A percentile compares a stretch with the other conserved stretches of the same genome.
Evolutionary conservation across 2,113 vertebrate genomes (phyloP).

Genomic region (Clupea harengus): DNA sequence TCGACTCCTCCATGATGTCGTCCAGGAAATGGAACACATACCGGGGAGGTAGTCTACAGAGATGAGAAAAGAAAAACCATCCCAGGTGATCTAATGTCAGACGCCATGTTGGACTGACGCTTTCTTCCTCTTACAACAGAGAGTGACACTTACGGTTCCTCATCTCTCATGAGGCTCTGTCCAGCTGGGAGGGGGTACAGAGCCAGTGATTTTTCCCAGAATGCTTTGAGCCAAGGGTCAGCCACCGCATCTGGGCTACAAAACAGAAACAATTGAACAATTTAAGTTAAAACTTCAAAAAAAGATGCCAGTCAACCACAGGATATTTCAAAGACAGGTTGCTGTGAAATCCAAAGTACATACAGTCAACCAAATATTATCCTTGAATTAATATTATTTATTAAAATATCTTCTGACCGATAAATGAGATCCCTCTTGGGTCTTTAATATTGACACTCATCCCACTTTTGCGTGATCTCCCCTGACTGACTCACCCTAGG

Average conservation of each 20-base stretch:
- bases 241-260: conserved; percentile 84
- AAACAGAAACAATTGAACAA: neutral
- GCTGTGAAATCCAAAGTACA: neutral
- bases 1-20: conserved; percentile 21
- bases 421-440: no score
- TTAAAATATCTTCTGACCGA: neutral
- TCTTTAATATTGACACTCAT: neutral
- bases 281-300: neutral
- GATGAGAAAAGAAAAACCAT: neutral
- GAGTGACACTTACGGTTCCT: conserved; percentile 74
- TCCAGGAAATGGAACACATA: conserved; percentile 77
- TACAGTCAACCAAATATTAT: no score
- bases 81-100: no score
- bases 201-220: conserved; percentile 80
- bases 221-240: conserved; percentile 81
- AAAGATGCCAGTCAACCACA: neutral
- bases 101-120: neutral
- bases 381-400: neutral
- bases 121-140: neutral
- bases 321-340: no score
- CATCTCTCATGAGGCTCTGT: conserved; percentile 62
- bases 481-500: conserved; percentile 77
- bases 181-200: conserved; percentile 70
- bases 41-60: conserved; percentile 78
- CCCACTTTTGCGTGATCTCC: neutral